A percentile compares a stretch with the other conserved stretches of the same genome.
Conservation (phyloP, 1,140 invertebrate genomes). For the Phocides pigmalion region DNA sequence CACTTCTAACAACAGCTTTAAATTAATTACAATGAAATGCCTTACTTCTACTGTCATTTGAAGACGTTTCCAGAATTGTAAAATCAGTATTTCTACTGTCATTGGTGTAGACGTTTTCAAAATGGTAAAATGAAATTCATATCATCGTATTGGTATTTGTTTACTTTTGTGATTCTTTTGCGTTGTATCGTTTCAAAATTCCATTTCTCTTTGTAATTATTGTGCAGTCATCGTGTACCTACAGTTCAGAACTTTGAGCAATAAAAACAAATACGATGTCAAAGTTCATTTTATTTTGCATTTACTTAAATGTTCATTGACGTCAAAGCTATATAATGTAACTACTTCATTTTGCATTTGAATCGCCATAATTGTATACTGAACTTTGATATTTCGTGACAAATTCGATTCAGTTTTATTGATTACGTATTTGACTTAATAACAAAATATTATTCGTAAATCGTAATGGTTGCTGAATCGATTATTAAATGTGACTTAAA, state of each 20-base stretch:
- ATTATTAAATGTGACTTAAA: not conserved
- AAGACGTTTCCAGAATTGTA: no score
- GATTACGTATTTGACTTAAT: conserved; percentile 19
- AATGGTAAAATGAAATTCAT: no score
- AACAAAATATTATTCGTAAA: conserved; percentile 12
- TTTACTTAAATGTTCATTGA: not conserved
- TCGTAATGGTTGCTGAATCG: not conserved
- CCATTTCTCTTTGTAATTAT: no score
- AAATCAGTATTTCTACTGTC: no score
- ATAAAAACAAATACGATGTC: not conserved
- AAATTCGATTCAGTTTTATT: conserved; percentile 2
- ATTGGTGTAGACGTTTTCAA: no score
- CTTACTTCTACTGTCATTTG: no score
- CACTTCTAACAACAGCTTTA: not conserved
- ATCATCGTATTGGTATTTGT: no score
- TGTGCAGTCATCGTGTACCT: no score
- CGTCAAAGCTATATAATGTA: not conserved
- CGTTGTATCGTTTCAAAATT: no score
- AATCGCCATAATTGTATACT: conserved; percentile 2
- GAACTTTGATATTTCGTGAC: not conserved
- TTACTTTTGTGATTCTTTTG: no score
- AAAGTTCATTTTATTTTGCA: not conserved
- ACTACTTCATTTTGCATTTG: not conserved
- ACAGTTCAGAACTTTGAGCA: no score
- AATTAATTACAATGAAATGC: no score